A percentile compares a stretch with the other conserved stretches of the same genome.
Conservation (phyloP, 2,888 invertebrate genomes). For the Eilema caniola region DNA sequence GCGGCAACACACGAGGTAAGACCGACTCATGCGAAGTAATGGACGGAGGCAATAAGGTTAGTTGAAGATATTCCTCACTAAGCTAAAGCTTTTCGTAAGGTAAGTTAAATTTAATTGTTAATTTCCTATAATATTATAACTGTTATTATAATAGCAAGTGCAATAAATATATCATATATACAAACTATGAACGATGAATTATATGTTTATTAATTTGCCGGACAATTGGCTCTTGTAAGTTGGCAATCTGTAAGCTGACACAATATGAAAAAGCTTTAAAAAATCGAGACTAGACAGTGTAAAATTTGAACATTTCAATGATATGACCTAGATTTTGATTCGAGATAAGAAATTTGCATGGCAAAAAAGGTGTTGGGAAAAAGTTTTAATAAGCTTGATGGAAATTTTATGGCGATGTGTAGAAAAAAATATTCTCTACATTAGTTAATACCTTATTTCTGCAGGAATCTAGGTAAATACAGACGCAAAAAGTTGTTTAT, state of each 20-base stretch:
- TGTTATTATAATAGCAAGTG: conserved; percentile 40
- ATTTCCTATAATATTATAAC: conserved; percentile 42
- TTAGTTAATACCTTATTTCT: not conserved
- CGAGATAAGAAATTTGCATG: not conserved
- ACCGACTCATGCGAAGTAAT: conserved; percentile 37
- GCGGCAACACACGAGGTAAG: conserved; percentile 14
- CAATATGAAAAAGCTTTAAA: conserved; percentile 65
- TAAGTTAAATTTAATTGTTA: conserved; percentile 41
- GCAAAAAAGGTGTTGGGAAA: not conserved
- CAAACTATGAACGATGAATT: conserved; percentile 36
- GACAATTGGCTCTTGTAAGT: conserved; percentile 28
- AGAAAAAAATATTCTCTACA: not conserved
- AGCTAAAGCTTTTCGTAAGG: conserved; percentile 46
- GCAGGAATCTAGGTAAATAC: not conserved
- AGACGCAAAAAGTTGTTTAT: not conserved
- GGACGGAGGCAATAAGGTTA: conserved; percentile 80
- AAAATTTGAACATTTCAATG: conserved; percentile 69
- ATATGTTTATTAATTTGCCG: conserved; percentile 29
- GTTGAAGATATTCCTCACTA: conserved; percentile 48
- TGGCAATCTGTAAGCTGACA: conserved; percentile 52
- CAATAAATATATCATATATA: conserved; percentile 43
- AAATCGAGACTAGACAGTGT: conserved; percentile 85
- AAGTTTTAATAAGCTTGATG: not conserved
- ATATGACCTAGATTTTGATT: conserved; percentile 62
- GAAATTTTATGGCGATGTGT: not conserved